phyloP scores from a whole-genome alignment of 1,140 invertebrate genomes.

The Geopemphigus sp. region DNA sequence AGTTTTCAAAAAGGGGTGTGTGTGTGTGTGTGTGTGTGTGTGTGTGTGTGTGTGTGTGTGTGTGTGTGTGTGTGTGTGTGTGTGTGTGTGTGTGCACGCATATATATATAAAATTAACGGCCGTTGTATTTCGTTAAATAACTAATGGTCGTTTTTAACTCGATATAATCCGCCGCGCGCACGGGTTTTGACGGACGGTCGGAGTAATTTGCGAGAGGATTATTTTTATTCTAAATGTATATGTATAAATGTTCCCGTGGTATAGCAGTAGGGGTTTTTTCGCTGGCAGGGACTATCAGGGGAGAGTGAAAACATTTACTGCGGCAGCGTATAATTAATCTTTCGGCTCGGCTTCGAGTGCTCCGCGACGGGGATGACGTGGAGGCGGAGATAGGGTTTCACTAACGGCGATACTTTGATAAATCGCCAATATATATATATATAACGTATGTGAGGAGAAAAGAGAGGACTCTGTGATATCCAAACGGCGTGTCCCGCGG shows the following conservation, averaged over 20 bases:
- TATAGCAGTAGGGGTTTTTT: not conserved
- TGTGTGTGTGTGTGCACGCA: no score
- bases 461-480: not conserved
- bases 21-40: no score
- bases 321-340: conserved; percentile 33
- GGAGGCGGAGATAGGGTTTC: not conserved
- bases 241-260: not conserved
- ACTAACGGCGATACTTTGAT: conserved; percentile 24
- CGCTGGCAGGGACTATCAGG: not conserved
- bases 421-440: conserved; percentile 21
- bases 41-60: no score
- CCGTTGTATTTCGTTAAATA: conserved; percentile 5
- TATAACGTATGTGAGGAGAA: not conserved
- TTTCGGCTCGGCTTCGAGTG: not conserved
- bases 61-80: no score
- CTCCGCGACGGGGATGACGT: not conserved
- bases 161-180: conserved; percentile 4
- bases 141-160: conserved; percentile 39
- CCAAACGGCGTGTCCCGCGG: not conserved
- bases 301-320: not conserved
- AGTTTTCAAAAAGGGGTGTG: not conserved
- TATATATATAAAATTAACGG: not conserved
- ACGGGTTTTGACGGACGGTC: conserved; percentile 2
- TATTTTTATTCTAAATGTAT: conserved; percentile 13
- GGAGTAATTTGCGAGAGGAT: conserved; percentile 35